These are phyloP conservation scores for Himalopsyche kuldschensis DNA, from an alignment of 2,888 invertebrate species.

Conservation along the genomic window DNA sequence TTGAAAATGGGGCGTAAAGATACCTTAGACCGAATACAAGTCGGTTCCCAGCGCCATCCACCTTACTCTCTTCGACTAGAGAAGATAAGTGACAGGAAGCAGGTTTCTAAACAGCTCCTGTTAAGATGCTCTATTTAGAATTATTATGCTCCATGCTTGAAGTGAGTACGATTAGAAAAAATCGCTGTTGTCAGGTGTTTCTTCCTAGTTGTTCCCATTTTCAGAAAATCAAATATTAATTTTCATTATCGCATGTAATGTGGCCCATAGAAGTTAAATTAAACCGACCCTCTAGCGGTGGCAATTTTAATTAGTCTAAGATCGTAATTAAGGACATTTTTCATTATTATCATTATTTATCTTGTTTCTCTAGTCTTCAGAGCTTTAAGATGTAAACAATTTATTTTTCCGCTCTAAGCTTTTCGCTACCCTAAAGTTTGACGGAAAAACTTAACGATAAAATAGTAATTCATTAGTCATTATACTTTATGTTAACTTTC, in stretches of 20 bases:
- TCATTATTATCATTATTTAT: slow-evolving; percentile 41
- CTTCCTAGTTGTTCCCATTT: too few species aligned
- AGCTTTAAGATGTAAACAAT: slow-evolving; percentile 34
- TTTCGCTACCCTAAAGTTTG: not conserved
- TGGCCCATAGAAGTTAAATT: slow-evolving; percentile 33
- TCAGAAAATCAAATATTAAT: too few species aligned
- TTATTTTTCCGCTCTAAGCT: slow-evolving; percentile 25
- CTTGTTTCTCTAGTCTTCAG: slow-evolving; percentile 38
- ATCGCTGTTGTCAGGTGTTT: too few species aligned
- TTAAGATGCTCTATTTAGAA: too few species aligned
- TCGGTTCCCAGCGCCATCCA: too few species aligned
- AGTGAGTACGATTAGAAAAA: too few species aligned
- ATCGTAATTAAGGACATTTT: slow-evolving; percentile 41
- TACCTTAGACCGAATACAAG: too few species aligned
- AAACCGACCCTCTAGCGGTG: slow-evolving; percentile 35
- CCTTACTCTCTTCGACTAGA: too few species aligned
- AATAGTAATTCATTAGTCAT: not conserved
- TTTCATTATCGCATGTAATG: not conserved
- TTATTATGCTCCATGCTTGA: too few species aligned
- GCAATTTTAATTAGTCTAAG: slow-evolving; percentile 41
- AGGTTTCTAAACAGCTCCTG: too few species aligned
- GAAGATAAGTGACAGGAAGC: too few species aligned
- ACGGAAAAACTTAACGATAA: not conserved
- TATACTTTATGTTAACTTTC: not conserved
- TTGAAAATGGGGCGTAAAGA: too few species aligned